phyloP scores from a whole-genome alignment of 2,888 invertebrate genomes.

The Saturnia pavonia region DNA sequence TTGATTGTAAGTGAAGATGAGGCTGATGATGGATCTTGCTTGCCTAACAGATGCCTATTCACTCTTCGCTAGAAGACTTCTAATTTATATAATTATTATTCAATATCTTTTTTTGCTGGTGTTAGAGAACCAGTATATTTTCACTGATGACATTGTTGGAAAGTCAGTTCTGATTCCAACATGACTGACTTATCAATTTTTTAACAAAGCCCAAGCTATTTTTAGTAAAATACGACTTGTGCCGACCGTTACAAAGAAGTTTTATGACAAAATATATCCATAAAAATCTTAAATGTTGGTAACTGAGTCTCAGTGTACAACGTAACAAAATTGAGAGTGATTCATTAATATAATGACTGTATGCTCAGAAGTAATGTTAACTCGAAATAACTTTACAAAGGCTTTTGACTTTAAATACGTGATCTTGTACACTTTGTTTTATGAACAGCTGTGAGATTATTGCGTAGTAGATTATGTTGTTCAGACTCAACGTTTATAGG shows the following conservation, averaged over 20 bases:
- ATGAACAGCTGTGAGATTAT: background rate
- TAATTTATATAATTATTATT: no score
- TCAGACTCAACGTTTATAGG: no score
- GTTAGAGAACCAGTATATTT: no score
- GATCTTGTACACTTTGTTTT: slow-evolving; percentile 8
- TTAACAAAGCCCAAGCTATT: background rate
- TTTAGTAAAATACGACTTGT: no score
- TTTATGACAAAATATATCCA: background rate
- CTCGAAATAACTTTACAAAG: slow-evolving; percentile 21
- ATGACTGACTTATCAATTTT: background rate
- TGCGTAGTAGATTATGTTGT: background rate
- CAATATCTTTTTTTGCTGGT: no score
- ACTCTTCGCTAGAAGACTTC: no score
- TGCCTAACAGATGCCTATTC: no score
- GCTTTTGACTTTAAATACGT: slow-evolving; percentile 17
- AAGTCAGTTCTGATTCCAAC: no score
- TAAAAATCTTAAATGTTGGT: background rate
- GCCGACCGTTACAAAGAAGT: no score
- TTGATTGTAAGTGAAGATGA: no score
- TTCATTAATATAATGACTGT: slow-evolving; percentile 19
- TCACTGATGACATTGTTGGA: no score
- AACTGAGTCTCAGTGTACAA: background rate
- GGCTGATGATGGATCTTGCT: no score
- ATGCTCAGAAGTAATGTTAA: slow-evolving; percentile 9
- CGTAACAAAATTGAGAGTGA: slow-evolving; percentile 23